Evolutionary conservation across 2,888 invertebrate genomes (phyloP).

Genomic region (Nomada ruficornis): DNA sequence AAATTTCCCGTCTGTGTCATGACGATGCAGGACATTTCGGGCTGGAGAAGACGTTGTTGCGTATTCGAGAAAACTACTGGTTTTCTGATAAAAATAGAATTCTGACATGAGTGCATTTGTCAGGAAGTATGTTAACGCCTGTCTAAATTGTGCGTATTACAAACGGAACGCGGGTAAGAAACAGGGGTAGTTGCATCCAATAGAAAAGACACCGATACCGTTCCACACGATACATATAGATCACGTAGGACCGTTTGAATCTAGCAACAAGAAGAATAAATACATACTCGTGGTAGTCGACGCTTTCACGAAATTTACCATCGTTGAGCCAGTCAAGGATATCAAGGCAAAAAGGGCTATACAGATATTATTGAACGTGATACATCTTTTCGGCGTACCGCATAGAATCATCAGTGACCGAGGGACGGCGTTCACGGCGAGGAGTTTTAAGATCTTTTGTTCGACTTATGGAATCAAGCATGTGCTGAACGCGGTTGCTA

Average conservation of each 20-base stretch:
- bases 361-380: too few species aligned
- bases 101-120: background rate
- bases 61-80: background rate
- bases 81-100: too few species aligned
- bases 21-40: background rate
- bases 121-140: background rate
- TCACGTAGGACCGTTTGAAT: slow-evolving; percentile 23
- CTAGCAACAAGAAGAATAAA: slow-evolving; percentile 4
- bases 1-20: background rate
- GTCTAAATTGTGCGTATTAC: slow-evolving; percentile 2
- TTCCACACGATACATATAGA: slow-evolving; percentile 25
- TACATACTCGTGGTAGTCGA: slow-evolving; percentile 11
- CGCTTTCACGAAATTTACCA: background rate
- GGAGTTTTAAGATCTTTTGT: background rate
- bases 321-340: background rate
- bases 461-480: background rate
- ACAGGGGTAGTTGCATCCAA: slow-evolving; percentile 2
- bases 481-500: background rate
- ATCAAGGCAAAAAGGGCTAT: too few species aligned
- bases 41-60: background rate
- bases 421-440: background rate
- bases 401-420: background rate
- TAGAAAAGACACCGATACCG: slow-evolving; percentile 2
- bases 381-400: background rate
- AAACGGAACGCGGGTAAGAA: background rate